Conservation (phyloP, 2,888 invertebrate species). For the Sthenelais limicola region DNA sequence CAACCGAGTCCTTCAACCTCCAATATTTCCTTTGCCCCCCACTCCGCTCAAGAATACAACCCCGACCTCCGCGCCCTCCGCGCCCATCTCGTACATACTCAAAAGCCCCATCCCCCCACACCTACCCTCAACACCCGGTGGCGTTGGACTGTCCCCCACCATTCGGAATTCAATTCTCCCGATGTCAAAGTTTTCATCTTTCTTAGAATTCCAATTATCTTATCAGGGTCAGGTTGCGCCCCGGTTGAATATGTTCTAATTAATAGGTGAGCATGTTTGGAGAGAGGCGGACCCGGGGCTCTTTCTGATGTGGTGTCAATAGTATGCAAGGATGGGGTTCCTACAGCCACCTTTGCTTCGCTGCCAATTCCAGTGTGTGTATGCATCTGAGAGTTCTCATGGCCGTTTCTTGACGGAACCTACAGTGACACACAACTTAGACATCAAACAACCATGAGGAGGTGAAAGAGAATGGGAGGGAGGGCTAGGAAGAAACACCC, state of each 20-base stretch:
- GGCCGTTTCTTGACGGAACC: no score
- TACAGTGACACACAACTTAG: no score
- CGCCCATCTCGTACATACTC: not conserved
- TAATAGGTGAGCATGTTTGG: conserved; percentile 17
- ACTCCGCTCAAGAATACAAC: not conserved
- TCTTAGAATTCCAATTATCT: conserved; percentile 25
- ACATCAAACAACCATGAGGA: no score
- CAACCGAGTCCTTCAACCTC: not conserved
- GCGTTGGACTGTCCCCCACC: not conserved
- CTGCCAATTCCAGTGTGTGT: no score
- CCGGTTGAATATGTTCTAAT: conserved; percentile 29
- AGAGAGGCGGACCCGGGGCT: conserved; percentile 1
- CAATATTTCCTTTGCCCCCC: not conserved
- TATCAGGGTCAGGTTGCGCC: conserved; percentile 14
- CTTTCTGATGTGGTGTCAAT: not conserved
- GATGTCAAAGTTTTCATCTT: conserved; percentile 25
- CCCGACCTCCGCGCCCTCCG: not conserved
- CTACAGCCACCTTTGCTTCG: conserved; percentile 12
- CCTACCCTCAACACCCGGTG: not conserved
- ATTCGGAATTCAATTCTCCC: conserved; percentile 12
- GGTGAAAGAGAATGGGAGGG: no score
- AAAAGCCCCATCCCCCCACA: not conserved
- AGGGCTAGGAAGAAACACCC: no score
- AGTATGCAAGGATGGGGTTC: not conserved
- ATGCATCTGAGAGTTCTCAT: no score